Evolutionary conservation across 2,888 invertebrate genomes (phyloP).

Genomic region (Hermodice carunculata): DNA sequence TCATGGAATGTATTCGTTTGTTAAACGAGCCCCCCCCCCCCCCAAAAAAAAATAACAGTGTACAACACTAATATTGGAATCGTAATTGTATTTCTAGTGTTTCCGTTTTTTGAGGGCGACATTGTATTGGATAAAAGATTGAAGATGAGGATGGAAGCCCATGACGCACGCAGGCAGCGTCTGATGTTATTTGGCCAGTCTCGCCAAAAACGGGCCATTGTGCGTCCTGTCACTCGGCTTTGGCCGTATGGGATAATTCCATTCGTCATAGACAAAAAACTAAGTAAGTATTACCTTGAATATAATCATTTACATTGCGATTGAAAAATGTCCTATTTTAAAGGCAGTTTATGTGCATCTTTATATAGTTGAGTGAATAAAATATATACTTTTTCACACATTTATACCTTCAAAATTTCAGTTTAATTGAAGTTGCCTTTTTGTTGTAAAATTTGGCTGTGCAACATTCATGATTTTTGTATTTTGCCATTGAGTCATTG

Average conservation of each 20-base stretch:
- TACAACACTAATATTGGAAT: not conserved
- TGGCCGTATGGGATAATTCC: constrained; percentile 35
- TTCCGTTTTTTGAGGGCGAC: constrained; percentile 61
- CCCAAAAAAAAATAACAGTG: too few relatives aligned
- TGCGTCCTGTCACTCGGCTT: constrained; percentile 22
- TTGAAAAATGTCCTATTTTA: too few relatives aligned
- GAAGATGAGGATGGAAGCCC: not conserved
- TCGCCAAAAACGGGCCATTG: constrained; percentile 20
- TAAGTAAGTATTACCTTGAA: constrained; percentile 16
- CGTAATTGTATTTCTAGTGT: not conserved
- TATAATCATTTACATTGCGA: not conserved
- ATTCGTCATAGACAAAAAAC: constrained; percentile 21
- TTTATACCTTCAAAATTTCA: too few relatives aligned
- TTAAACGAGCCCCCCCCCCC: too few relatives aligned
- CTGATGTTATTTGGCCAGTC: not conserved
- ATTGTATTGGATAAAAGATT: constrained; percentile 47
- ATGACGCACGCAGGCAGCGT: not conserved
- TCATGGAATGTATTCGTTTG: too few relatives aligned
- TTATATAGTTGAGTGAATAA: too few relatives aligned
- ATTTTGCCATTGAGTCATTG: too few relatives aligned
- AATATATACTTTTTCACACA: too few relatives aligned
- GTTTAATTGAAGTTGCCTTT: too few relatives aligned
- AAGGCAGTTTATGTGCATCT: too few relatives aligned
- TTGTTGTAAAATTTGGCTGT: too few relatives aligned
- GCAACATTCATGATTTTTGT: too few relatives aligned